Evolutionary conservation across 2,888 invertebrate genomes (phyloP).

Genomic region (Dicyrtoma fusca): DNA sequence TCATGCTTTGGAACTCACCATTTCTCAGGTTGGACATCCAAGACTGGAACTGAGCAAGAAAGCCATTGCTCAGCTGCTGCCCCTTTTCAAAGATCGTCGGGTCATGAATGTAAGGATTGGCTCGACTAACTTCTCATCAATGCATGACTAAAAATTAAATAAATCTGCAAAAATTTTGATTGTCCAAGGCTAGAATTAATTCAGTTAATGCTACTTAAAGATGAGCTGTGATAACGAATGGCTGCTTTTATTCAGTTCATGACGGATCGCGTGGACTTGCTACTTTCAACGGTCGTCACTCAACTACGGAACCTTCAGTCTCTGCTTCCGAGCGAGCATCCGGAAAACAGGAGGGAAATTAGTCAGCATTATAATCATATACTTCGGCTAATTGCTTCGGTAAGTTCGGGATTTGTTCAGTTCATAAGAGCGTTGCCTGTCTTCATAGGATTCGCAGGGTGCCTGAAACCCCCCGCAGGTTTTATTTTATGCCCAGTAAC

Average conservation of each 20-base stretch:
- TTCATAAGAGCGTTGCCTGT: background rate
- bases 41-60: background rate
- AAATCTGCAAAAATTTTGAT: background rate
- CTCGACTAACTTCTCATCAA: too few species aligned
- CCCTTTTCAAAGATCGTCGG: background rate
- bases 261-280: background rate
- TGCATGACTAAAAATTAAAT: background rate
- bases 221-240: too few species aligned
- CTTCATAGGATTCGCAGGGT: too few species aligned
- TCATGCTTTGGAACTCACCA: background rate
- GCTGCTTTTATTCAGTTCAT: too few species aligned
- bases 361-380: background rate
- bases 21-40: conserved; percentile 2
- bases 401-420: too few species aligned
- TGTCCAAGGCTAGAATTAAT: background rate
- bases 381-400: background rate
- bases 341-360: background rate
- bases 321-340: background rate
- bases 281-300: background rate
- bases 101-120: background rate
- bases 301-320: background rate
- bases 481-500: too few species aligned
- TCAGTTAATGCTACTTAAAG: background rate
- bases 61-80: background rate
- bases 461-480: too few species aligned